These are phyloP conservation scores for Falco columbarius DNA, from an alignment of 2,797 vertebrate genomes.

Conservation along the genomic window DNA sequence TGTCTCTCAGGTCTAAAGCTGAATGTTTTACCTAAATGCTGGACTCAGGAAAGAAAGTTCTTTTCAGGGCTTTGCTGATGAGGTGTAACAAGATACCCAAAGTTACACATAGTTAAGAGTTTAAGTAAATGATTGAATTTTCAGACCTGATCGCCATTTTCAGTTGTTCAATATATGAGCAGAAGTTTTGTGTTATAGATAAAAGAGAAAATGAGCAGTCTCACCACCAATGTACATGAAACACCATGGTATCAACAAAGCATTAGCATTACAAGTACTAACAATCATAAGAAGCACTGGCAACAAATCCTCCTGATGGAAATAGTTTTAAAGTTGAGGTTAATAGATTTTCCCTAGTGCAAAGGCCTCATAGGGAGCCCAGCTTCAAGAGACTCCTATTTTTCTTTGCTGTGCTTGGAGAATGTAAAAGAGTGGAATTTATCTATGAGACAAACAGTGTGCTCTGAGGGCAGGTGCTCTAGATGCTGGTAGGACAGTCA, in stretches of 20 bases:
- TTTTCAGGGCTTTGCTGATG: not conserved
- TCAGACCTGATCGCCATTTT: not conserved
- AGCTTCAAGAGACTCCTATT: not conserved
- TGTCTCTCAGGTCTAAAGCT: not conserved
- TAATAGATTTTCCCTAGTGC: not conserved
- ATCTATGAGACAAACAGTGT: not conserved
- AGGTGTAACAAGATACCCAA: not conserved
- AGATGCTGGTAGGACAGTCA: not conserved
- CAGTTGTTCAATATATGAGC: not conserved
- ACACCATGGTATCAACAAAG: not conserved
- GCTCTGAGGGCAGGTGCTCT: not conserved
- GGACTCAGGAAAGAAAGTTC: not conserved
- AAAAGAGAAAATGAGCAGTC: not conserved
- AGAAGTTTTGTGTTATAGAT: not conserved
- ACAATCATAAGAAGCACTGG: not conserved
- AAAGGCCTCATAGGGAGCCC: not conserved
- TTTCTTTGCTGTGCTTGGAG: not conserved
- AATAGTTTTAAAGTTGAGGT: not conserved
- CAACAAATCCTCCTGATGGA: not conserved
- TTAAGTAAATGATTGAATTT: not conserved
- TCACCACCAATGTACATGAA: not conserved
- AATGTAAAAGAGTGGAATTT: not conserved
- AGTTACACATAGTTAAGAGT: not conserved
- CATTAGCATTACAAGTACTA: not conserved
- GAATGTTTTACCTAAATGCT: not conserved